Evolutionary conservation across 1,140 invertebrate species (phyloP).

Genomic region (Drosophila erecta): DNA sequence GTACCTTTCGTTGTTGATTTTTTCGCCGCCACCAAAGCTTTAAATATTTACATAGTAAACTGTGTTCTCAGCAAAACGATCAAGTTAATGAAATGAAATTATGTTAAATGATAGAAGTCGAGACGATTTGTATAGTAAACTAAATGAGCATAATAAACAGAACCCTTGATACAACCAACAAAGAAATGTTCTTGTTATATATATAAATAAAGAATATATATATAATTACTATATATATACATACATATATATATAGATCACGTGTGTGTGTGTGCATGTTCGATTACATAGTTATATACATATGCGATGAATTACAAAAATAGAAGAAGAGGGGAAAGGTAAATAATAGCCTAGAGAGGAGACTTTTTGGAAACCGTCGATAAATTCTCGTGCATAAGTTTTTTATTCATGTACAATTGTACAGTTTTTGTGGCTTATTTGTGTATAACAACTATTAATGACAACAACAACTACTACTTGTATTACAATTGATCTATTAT

Average conservation of each 20-base stretch:
- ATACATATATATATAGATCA: constrained; percentile 54
- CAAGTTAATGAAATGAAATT: constrained; percentile 50
- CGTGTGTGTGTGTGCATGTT: constrained; percentile 75
- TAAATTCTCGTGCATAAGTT: constrained; percentile 75
- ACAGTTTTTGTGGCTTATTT: constrained; percentile 80
- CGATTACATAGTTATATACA: constrained; percentile 56
- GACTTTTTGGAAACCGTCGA: constrained; percentile 75
- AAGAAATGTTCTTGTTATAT: constrained; percentile 51
- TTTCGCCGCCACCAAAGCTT: constrained; percentile 79
- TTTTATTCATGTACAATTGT: constrained; percentile 71
- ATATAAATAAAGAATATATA: constrained; percentile 56
- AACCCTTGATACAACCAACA: constrained; percentile 37
- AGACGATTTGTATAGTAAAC: constrained; percentile 78
- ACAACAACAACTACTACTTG: constrained; percentile 43
- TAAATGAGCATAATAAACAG: constrained; percentile 50
- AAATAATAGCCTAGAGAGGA: constrained; percentile 62
- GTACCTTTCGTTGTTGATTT: constrained; percentile 38
- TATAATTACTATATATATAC: constrained; percentile 40
- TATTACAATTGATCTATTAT: constrained; percentile 53
- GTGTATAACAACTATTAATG: constrained; percentile 71
- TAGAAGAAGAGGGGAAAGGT: constrained; percentile 5
- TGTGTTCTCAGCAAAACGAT: constrained; percentile 72
- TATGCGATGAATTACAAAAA: constrained; percentile 39
- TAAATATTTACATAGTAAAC: constrained; percentile 80
- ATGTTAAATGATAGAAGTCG: constrained; percentile 48